Evolutionary conservation across 2,113 vertebrate genomes (phyloP), one percentile per base, ranked within the genome.

Genomic region (Mastomys coucha): DNA sequence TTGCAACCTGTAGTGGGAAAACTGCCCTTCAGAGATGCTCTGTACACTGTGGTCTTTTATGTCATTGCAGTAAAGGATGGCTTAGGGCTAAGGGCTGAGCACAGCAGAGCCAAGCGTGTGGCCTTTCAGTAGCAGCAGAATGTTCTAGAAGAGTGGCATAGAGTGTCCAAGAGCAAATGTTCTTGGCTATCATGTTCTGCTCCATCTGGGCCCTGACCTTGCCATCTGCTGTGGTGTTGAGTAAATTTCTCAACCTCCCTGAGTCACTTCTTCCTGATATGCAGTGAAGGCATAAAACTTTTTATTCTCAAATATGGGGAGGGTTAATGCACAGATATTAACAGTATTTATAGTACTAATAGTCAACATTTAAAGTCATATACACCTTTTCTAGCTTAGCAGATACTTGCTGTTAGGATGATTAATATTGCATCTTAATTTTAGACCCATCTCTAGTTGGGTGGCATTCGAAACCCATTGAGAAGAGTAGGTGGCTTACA

Each of bases 391-490:
- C 65, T 88, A 58, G 78, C 12, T 94, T 86, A 94, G 53, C 65
- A 70, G 88, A 26, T 85, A 20, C 91, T 93, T 92, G 31, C 76
- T 60, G 1, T 76, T 45, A 36, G 56, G n/a, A 70, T 53, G 95
- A 53, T 91, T 92, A 67, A n/a, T 93, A 73, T 56, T 73, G 7
- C 76, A n/a, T 42, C 67, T 93, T 89, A 92, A 13, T 78, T 39
- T 78, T 93, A 31, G 10, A 19, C 78, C 60, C 53, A 31, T 76
- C 53, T 5, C 17, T 6, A 82, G 1, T 63, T 92, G 58, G 36
- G 60, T 56, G 86, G 51, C 31, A 70, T 91, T 93, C 95, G 67
- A 39, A 95, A 11, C 75, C 82, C 65, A 60, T 28, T 90, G 85
- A 89, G 63, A 92, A 89, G 63, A 92, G 58, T 56, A 84, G 45